Percentiles rank a stretch among this genome's conserved stretches.
Conservation (phyloP, 2,888 invertebrate genomes). For the Cloeon dipterum region DNA sequence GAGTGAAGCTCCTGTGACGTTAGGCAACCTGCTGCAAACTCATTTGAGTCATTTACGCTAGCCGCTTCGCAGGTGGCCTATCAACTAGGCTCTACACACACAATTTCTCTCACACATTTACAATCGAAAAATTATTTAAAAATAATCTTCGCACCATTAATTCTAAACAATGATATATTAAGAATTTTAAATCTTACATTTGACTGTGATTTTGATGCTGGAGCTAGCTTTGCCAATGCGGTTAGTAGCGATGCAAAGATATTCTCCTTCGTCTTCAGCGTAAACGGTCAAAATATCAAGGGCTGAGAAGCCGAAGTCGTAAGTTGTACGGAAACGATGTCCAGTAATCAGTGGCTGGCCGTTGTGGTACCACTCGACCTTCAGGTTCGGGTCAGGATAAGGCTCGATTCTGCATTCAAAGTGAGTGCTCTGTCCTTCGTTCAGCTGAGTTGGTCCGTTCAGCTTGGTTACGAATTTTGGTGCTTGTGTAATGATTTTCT, state of each 20-base stretch:
- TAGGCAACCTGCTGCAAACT: too few species aligned
- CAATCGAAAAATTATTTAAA: too few species aligned
- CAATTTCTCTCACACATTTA: too few species aligned
- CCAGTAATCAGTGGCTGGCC: constrained; percentile 66
- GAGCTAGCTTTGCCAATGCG: constrained; percentile 63
- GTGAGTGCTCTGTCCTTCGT: constrained; percentile 77
- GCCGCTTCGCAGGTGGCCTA: neutral
- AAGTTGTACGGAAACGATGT: constrained; percentile 83
- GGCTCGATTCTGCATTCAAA: constrained; percentile 86
- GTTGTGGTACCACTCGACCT: constrained; percentile 86
- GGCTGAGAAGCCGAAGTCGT: constrained; percentile 93
- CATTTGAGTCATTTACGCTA: too few species aligned
- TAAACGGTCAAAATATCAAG: constrained; percentile 86
- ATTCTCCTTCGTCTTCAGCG: constrained; percentile 83
- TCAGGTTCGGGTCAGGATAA: constrained; percentile 68
- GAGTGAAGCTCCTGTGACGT: too few species aligned
- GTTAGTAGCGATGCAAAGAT: constrained; percentile 71
- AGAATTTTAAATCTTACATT: constrained; percentile 33
- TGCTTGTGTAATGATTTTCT: constrained; percentile 52
- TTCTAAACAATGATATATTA: constrained; percentile 5
- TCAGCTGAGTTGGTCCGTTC: constrained; percentile 61
- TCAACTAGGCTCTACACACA: too few species aligned
- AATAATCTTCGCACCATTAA: constrained; percentile 1
- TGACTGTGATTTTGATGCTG: constrained; percentile 55
- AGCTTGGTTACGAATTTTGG: constrained; percentile 69